Evolutionary conservation across 2,888 invertebrate species (phyloP), one percentile per base, ranked within the genome.

Genomic region (Hylaea fasciaria): DNA sequence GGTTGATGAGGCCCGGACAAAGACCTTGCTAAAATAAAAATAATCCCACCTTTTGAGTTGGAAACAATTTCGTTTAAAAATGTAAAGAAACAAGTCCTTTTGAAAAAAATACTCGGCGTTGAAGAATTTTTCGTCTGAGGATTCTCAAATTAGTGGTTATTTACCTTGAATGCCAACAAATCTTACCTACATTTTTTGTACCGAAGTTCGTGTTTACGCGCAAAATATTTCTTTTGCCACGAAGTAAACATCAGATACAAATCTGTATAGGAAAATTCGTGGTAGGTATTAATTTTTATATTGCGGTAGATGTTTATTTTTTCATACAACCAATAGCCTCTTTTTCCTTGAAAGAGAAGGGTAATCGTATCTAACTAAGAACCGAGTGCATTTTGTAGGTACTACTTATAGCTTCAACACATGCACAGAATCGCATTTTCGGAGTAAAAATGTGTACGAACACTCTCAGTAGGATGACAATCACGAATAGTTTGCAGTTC

Each of bases 1-100:
- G 32, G 67, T 70, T 73, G 72, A 78, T 66, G 72, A 75, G 67
- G 57, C 51, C 60, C 51, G 70, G 58, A 66, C 73, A 72, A 70
- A 72, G 69, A 69, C 57, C 68, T 64, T 58, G 68, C 62, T 61
- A 69, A 73, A 77, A 72, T 70, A 68, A 72, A 73, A 74, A 68
- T 66, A 60, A 64, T 66, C 66, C 58, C 55, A 64, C 56, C 69
- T 66, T 72, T 47, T 57, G 51, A 62, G 52, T 60, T 61, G 48
- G 50, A 65, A 72, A 70, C 59, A 65, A 65, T 69, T 65, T 55
- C 44, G n/a, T 40, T 44, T 44, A 32, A 52, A 54, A 57, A 50
- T 53, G 43, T 35, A 43, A 50, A 60, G 45, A 32, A 55, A 53
- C 43, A 50, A 51, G 40, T 56, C 40, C 49, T 55, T 56, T 56